Base-by-base conservation (phyloP, 1,140 invertebrate species). In the Drosophila arawakana region DNA sequence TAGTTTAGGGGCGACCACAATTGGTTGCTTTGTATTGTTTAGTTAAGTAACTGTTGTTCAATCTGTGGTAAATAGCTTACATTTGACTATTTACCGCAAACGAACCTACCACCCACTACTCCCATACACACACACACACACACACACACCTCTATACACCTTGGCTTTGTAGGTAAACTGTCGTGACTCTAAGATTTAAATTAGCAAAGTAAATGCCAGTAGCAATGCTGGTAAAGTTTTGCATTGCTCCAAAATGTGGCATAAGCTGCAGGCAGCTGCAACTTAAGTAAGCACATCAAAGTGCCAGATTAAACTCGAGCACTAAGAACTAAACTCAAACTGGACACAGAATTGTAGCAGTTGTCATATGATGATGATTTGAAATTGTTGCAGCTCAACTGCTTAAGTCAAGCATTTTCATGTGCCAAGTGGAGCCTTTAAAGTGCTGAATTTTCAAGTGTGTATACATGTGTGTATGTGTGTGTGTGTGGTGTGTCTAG, bases 61-160 rank as follows among this genome's bases (percentile, higher is more conserved):
- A 89, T 88, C 70, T 89, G 80, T 77, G 84, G 84, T 58, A 89
- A 88, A 89, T 89, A 88, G 83, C 75, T 88, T 80, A 67, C 77
- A 66, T 82, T 86, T 66, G 73, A 88, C 83, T 83, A 74, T 82
- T 88, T 86, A 67, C 72, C 76, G 58, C 39, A 62, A 63, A 60
- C 25, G 25, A 3, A 30, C 25, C 43, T 70, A 55, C 59, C 67
- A 73, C 9, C 39, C 39, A 35, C 39, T 47, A 44, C n/a, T 41
- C 13, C 3, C 4, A 39, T 11, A 58, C 18, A 25, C 39, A 11
- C 3, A 10, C 13, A 39, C 35, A 44, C 7, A 15, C 21, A 44
- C 10, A 11, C 8, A 66, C 11, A 46, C 47, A 46, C 41, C 2
- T 4, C 7, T 13, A 11, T 10, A 35, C 54, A 68, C 25, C 25